These are phyloP conservation scores for Triplophysa siluroides DNA, from an alignment of 2,113 vertebrate genomes.

Conservation along the genomic window DNA sequence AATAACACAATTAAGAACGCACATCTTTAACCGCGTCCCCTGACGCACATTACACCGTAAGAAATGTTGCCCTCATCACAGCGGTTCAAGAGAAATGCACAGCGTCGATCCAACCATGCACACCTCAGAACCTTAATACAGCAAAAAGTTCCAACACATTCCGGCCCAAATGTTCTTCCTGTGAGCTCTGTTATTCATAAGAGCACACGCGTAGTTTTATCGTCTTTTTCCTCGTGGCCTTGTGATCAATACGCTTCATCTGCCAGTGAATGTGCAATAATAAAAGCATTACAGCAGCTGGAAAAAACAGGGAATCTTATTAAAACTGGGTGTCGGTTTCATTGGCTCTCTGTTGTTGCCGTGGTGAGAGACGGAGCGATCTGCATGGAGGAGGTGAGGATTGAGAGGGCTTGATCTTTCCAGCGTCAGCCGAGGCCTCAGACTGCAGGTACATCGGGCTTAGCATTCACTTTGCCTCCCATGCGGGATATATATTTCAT, in stretches of 20 bases:
- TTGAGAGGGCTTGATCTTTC: constrained; percentile 59
- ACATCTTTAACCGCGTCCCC: no score
- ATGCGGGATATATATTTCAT: constrained; percentile 71
- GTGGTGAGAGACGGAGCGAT: constrained; percentile 53
- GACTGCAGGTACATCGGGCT: constrained; percentile 54
- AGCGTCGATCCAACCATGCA: no score
- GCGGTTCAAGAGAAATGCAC: no score
- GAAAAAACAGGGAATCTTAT: constrained; percentile 71
- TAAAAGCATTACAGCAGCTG: constrained; percentile 74
- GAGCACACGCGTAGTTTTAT: not conserved
- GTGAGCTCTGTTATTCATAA: not conserved
- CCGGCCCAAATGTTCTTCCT: not conserved
- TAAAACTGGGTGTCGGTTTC: constrained; percentile 70
- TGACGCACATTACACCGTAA: no score
- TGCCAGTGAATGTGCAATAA: constrained; percentile 77
- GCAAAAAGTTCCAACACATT: not conserved
- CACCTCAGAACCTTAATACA: not conserved
- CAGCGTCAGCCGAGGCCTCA: constrained; percentile 32
- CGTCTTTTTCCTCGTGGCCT: constrained; percentile 37
- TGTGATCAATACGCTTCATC: constrained; percentile 75
- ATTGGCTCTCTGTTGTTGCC: constrained; percentile 67
- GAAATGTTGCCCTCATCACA: no score
- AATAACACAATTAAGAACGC: no score
- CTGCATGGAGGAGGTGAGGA: constrained; percentile 24
- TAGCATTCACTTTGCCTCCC: constrained; percentile 67